These are phyloP conservation scores for Tinamus guttatus DNA, from an alignment of 2,113 vertebrate genomes.

Conservation along the genomic window DNA sequence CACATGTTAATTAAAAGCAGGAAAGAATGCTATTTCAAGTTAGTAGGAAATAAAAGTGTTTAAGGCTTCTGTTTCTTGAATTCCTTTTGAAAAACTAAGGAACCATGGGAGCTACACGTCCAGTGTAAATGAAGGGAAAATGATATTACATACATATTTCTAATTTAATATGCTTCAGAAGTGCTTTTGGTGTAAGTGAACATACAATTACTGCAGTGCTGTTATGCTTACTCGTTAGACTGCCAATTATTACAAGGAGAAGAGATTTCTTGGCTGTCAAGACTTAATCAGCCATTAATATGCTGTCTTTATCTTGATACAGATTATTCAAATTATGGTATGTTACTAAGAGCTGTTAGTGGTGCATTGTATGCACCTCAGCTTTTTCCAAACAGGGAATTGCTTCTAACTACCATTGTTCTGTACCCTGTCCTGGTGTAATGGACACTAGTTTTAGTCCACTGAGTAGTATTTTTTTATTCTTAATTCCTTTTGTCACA, in stretches of 20 bases:
- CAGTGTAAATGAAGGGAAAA: neutral
- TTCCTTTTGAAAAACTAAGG: neutral
- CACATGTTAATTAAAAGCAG: neutral
- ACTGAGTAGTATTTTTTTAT: neutral
- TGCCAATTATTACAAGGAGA: neutral
- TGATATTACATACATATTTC: neutral
- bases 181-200: constrained; percentile 1
- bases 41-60: neutral
- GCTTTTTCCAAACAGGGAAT: neutral
- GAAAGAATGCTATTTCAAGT: neutral
- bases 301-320: constrained; percentile 21
- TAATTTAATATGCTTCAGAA: neutral
- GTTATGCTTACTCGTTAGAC: constrained; percentile 45
- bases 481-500: neutral
- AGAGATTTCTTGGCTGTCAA: constrained; percentile 26
- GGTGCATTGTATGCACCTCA: neutral
- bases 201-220: constrained; percentile 17
- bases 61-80: neutral
- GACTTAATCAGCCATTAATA: constrained; percentile 29
- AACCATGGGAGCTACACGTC: neutral
- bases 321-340: neutral
- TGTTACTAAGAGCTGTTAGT: neutral
- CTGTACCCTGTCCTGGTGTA: neutral
- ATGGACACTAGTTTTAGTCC: neutral
- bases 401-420: neutral